Evolutionary conservation across 2,888 invertebrate genomes (phyloP), one percentile per base, ranked within the genome.

Genomic region (Dendrolimus houi): DNA sequence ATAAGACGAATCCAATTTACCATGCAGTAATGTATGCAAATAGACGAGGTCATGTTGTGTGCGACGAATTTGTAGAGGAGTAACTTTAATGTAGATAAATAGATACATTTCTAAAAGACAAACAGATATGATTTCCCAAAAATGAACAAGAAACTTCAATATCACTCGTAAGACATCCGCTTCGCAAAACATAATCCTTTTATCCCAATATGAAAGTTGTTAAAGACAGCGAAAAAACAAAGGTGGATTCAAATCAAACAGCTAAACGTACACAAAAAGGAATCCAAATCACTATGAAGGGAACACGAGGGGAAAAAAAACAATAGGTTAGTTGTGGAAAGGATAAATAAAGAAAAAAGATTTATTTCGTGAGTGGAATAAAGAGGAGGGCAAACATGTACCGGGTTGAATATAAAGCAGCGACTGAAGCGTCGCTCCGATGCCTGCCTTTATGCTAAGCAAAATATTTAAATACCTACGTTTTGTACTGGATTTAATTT

Each of bases 321-420:
- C 79, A 80, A 80, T 77, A 76, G 76, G 74, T 75, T 77, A 74
- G 76, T 74, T 72, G 68, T 67, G 72, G 73, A 72, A 75, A 74
- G 77, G 76, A 80, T 81, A 80, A 81, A 79, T 79, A 79, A 75
- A 72, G n/a, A 71, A 65, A 65, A 67, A 69, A 80, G 81, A 82
- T 82, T 82, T 81, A 82, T 81, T 80, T 72, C 81, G 81, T 81
- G 81, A 74, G 75, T 59, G 67, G 81, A 81, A 81, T 80, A 77
- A 71, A 71, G 67, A 6, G 63, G 63, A 63, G 59, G 65, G 65
- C 62, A 71, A 68, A 71, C 71, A 77, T 70, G 75, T 70, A 64
- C 61, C 66, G 68, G 60, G 60, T 56, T 64, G 79, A 80, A 80
- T 81, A 72, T 77, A 76, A 81, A 81, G 72, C 70, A 76, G 72